These are phyloP conservation scores for Nezara viridula DNA, from an alignment of 2,888 invertebrate species.

Conservation along the genomic window DNA sequence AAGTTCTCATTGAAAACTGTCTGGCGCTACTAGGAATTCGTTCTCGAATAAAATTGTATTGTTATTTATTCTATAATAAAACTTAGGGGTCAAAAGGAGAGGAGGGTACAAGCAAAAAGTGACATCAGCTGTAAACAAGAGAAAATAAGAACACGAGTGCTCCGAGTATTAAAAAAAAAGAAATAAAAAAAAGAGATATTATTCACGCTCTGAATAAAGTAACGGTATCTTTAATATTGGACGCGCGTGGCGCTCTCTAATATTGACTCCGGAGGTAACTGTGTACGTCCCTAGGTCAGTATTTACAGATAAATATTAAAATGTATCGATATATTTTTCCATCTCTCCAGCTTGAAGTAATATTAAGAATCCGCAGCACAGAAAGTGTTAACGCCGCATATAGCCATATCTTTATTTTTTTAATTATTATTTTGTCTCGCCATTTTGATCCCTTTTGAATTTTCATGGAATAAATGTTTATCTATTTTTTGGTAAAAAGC, in stretches of 20 bases:
- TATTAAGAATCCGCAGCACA: no score
- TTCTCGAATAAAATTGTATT: background rate
- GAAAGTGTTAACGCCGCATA: no score
- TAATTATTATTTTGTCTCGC: no score
- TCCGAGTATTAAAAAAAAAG: background rate
- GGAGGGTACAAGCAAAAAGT: background rate
- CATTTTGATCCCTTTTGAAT: no score
- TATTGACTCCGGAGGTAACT: background rate
- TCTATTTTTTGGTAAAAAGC: no score
- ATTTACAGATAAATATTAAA: background rate
- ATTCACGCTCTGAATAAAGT: background rate
- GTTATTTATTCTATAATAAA: background rate
- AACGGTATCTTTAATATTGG: background rate
- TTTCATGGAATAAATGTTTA: no score
- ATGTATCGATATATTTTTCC: background rate
- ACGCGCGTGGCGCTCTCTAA: background rate
- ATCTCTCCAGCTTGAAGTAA: no score
- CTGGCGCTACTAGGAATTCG: background rate
- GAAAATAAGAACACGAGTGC: background rate
- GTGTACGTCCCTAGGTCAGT: background rate
- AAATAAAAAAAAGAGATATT: background rate
- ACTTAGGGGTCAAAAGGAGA: background rate
- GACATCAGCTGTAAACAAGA: background rate
- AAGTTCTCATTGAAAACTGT: background rate
- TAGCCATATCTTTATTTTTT: no score